Percentiles rank a stretch among this genome's conserved stretches.
Conservation (phyloP, 1,140 invertebrate genomes). For the Asbolus verrucosus region DNA sequence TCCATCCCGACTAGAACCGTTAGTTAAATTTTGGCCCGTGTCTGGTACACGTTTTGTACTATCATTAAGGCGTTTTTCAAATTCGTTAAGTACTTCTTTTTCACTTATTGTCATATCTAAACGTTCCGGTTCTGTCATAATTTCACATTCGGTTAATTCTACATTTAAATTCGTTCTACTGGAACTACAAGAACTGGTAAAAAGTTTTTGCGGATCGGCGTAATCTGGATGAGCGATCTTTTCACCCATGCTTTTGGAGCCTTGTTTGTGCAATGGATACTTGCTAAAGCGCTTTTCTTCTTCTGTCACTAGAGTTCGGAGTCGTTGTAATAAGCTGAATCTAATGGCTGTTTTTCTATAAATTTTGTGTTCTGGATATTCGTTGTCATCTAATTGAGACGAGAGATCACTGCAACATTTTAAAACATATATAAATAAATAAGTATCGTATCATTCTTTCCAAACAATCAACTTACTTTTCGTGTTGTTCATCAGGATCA, state of each 20-base stretch:
- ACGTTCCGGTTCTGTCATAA: constrained; percentile 52
- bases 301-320: constrained; percentile 69
- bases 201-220: constrained; percentile 75
- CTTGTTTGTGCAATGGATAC: constrained; percentile 73
- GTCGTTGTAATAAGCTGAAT: constrained; percentile 69
- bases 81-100: constrained; percentile 61
- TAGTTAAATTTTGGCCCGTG: constrained; percentile 30
- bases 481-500: constrained; percentile 67
- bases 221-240: constrained; percentile 90
- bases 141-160: constrained; percentile 30
- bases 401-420: constrained; percentile 57
- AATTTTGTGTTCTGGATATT: constrained; percentile 62
- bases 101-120: constrained; percentile 61
- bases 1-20: constrained; percentile 52
- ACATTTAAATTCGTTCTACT: constrained; percentile 34
- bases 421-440: constrained; percentile 28
- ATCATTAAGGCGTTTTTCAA: constrained; percentile 56
- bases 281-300: constrained; percentile 68
- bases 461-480: constrained; percentile 65
- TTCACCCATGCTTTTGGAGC: constrained; percentile 84
- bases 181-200: constrained; percentile 38
- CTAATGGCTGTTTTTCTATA: constrained; percentile 66
- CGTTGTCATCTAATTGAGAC: constrained; percentile 63
- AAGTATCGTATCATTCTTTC: constrained; percentile 5
- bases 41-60: constrained; percentile 44